Evolutionary conservation across 2,797 vertebrate species (phyloP), one percentile per base, ranked within the genome.

Genomic region (Danio kyathit): DNA sequence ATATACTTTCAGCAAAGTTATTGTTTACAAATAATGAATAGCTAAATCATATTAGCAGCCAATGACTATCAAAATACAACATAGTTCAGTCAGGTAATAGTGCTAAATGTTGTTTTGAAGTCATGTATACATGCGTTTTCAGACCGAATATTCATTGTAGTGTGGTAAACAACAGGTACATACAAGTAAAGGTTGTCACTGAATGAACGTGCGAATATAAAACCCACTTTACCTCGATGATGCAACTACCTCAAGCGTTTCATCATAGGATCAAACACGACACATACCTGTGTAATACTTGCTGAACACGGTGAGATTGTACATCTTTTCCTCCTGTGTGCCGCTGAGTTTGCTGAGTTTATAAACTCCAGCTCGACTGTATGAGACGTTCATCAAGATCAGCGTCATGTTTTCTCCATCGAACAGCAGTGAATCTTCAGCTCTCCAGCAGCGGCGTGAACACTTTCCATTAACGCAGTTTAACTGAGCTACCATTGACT

Each of bases 361-460:
- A 46, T 69, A 69, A 38, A 69, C 44, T 8, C 65, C 65, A 4
- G 44, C 12, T 38, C 49, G 65, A 10, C 17, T 67, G 46, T 29
- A 0, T 5, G 4, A 4, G 46, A 51, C 0, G 13, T 38, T 16
- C 12, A 49, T 29, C 21, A 69, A 44, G 13, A 49, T 16, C 13
- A 69, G 13, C 8, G 65, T 51, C 0, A 10, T 8, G 9, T 16
- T 51, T 4, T 0, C 5, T 6, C 46, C 21, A 1, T 51, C 19
- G 3, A 2, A 38, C 7, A 1, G 29, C 0, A 69, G 13, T 7
- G 19, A 49, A 6, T 9, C 46, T 0, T 19, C 19, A 1, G 66
- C 0, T 51, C 6, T 21, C 46, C 17, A 29, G 19, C 0, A 0
- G 7, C 40, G 0, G 13, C 1, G 0, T 0, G 0, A 0, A 69